A percentile compares a stretch with the other conserved stretches of the same genome.
phyloP scores from a whole-genome alignment of 2,113 vertebrate genomes.

The Serinus canaria region DNA sequence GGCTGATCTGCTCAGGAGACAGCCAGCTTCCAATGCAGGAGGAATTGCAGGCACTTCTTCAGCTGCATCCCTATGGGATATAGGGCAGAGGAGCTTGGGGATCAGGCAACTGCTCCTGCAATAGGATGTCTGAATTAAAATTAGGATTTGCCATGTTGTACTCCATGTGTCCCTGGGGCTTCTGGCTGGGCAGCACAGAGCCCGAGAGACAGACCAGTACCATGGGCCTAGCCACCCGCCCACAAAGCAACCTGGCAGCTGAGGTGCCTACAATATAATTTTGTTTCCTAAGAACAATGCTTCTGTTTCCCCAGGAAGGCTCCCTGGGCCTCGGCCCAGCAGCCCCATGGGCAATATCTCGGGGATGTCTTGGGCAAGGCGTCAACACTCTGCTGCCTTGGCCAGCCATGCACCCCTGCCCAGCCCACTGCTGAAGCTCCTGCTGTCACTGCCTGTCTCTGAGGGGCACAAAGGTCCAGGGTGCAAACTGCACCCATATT shows the following conservation, averaged over 20 bases:
- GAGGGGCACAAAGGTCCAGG: not conserved
- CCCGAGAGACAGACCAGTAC: not conserved
- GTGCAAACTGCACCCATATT: not conserved
- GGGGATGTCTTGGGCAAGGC: not conserved
- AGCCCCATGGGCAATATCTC: rapidly evolving
- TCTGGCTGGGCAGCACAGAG: not conserved
- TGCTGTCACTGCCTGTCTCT: not conserved
- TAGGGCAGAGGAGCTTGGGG: not conserved
- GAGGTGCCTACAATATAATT: not conserved
- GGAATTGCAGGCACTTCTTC: not conserved
- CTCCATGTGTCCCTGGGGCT: not conserved
- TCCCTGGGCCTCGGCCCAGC: rapidly evolving
- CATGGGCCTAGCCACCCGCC: not conserved
- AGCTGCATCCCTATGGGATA: not conserved
- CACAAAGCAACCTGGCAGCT: not conserved
- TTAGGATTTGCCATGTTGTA: not conserved
- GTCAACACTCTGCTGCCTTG: not conserved
- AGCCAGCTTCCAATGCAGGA: not conserved
- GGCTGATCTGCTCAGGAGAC: not conserved
- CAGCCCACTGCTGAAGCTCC: rapidly evolving
- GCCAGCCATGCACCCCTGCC: not conserved
- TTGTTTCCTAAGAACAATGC: not conserved
- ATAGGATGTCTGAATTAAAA: not conserved
- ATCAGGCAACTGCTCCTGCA: not conserved
- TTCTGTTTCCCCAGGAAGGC: not conserved